These are phyloP conservation scores for Mimumesa dahlbomi DNA, from an alignment of 2,888 invertebrate species.

Conservation along the genomic window DNA sequence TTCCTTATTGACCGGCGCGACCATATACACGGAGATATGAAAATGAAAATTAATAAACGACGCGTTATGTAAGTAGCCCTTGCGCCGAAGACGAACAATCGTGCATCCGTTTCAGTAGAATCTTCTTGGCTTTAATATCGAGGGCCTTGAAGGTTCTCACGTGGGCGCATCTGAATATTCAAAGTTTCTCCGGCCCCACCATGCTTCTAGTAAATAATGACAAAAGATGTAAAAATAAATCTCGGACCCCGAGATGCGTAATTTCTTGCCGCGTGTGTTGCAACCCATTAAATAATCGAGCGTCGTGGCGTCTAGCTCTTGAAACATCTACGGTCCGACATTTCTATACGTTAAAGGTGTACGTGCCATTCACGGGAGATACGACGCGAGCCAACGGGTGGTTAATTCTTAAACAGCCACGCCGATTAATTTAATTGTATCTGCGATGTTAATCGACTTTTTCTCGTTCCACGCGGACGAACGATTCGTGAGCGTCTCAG, in stretches of 20 bases:
- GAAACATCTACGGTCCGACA: no score
- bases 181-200: slow-evolving; percentile 62
- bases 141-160: slow-evolving; percentile 57
- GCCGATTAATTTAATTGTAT: no score
- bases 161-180: slow-evolving; percentile 77
- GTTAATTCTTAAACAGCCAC: no score
- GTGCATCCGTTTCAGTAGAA: slow-evolving; percentile 20
- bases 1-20: not conserved
- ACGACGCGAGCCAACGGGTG: no score
- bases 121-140: slow-evolving; percentile 41
- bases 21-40: not conserved
- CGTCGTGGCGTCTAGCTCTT: no score
- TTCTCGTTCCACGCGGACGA: slow-evolving; percentile 20
- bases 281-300: not conserved
- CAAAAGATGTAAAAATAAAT: slow-evolving; percentile 71
- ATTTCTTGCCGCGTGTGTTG: slow-evolving; percentile 21
- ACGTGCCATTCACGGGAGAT: no score
- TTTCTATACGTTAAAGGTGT: no score
- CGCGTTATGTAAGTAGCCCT: slow-evolving; percentile 9
- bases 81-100: not conserved
- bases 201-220: slow-evolving; percentile 68
- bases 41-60: slow-evolving; percentile 1
- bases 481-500: slow-evolving; percentile 19
- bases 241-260: slow-evolving; percentile 43
- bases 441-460: no score